Evolutionary conservation across 2,113 vertebrate species (phyloP).

Genomic region (Cranoglanis bouderius): DNA sequence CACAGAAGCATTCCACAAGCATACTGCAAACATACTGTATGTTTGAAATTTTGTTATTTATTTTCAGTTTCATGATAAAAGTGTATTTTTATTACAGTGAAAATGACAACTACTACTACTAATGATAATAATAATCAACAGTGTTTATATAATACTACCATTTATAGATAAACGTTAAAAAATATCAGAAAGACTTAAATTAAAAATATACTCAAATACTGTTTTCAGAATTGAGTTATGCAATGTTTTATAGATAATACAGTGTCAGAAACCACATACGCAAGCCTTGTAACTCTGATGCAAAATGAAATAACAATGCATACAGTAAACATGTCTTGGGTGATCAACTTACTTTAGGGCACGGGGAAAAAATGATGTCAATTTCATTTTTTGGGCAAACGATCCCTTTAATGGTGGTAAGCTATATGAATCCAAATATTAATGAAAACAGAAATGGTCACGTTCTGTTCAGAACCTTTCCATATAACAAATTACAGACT

Average conservation of each 20-base stretch:
- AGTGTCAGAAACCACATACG: not conserved
- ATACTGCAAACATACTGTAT: not conserved
- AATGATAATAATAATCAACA: not conserved
- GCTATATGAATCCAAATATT: conserved; percentile 5
- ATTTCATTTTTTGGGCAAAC: not conserved
- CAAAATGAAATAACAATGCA: not conserved
- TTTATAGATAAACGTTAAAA: not conserved
- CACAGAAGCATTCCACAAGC: not conserved
- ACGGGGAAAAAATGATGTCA: not conserved
- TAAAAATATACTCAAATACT: not conserved
- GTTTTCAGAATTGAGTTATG: not conserved
- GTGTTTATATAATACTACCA: not conserved
- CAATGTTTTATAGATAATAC: not conserved
- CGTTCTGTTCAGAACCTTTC: not conserved
- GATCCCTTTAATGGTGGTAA: not conserved
- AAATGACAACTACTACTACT: not conserved
- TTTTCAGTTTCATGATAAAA: not conserved
- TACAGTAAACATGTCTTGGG: not conserved
- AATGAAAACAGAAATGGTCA: not conserved
- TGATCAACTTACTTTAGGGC: not conserved
- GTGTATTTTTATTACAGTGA: not conserved
- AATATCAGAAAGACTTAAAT: not conserved
- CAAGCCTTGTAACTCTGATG: not conserved
- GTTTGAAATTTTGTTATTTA: not conserved
- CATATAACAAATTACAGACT: conserved; percentile 6